phyloP scores from a whole-genome alignment of 1,140 invertebrate species.

The Drosophila orena region DNA sequence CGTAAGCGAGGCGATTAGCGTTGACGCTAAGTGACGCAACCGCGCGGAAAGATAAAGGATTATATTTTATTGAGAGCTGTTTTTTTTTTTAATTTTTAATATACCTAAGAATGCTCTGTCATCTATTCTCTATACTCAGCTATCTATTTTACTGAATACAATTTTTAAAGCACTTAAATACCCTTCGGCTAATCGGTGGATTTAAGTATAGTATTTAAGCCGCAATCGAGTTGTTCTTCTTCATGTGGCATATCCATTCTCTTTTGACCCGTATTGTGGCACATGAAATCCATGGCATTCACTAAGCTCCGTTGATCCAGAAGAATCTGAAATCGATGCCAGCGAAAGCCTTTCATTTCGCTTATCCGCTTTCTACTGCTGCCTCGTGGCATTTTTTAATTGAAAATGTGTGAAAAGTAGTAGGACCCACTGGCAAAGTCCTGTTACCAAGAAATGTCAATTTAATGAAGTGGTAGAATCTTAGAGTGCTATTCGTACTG shows the following conservation, averaged over 20 bases:
- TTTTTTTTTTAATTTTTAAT: too few relatives aligned
- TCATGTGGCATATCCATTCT: conserved; percentile 26
- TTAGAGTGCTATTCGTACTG: too few relatives aligned
- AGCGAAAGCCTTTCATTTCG: conserved; percentile 20
- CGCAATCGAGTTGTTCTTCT: conserved; percentile 14
- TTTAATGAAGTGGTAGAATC: too few relatives aligned
- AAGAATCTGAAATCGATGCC: conserved; percentile 21
- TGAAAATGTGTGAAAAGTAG: neutral
- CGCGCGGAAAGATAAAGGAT: too few relatives aligned
- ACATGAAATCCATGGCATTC: conserved; percentile 27
- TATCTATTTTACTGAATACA: too few relatives aligned
- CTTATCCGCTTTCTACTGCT: conserved; percentile 10
- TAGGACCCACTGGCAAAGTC: neutral
- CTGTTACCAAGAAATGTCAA: too few relatives aligned
- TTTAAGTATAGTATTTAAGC: conserved; percentile 1
- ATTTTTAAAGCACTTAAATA: too few relatives aligned
- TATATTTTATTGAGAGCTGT: too few relatives aligned
- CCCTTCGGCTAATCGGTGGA: conserved; percentile 2
- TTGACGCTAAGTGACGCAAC: neutral
- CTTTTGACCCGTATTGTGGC: conserved; percentile 38
- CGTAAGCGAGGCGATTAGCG: conserved; percentile 54
- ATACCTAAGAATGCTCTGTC: too few relatives aligned
- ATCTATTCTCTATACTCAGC: too few relatives aligned
- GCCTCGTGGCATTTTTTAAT: too few relatives aligned
- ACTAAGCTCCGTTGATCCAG: conserved; percentile 21